Evolutionary conservation across 2,888 invertebrate species (phyloP).

Genomic region (Drosophila parthenogenetica): DNA sequence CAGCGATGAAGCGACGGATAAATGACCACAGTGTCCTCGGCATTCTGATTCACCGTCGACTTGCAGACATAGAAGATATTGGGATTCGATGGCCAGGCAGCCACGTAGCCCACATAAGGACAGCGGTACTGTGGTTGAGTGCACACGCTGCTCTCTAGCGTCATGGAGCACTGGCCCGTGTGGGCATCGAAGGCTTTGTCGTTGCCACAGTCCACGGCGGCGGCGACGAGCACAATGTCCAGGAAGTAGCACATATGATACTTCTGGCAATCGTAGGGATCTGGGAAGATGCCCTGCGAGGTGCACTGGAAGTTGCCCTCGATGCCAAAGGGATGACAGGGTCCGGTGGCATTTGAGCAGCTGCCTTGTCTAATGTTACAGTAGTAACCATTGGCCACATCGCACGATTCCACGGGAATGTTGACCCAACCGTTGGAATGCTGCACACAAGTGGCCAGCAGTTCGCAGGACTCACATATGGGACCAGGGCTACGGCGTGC

Average conservation of each 20-base stretch:
- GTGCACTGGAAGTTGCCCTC: conserved; percentile 84
- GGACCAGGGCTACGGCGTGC: conserved; percentile 81
- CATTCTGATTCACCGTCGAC: conserved; percentile 81
- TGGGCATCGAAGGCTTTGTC: conserved; percentile 82
- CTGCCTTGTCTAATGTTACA: conserved; percentile 80
- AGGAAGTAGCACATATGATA: conserved; percentile 85
- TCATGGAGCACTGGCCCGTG: conserved; percentile 82
- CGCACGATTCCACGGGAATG: conserved; percentile 84
- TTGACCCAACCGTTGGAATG: conserved; percentile 83
- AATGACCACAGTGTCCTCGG: conserved; percentile 76
- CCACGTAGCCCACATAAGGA: conserved; percentile 79
- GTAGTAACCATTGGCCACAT: conserved; percentile 82
- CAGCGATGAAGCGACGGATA: conserved; percentile 84
- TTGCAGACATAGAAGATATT: conserved; percentile 85
- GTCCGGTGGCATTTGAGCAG: conserved; percentile 83
- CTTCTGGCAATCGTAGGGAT: conserved; percentile 85
- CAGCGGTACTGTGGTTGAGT: conserved; percentile 80
- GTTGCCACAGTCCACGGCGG: conserved; percentile 82
- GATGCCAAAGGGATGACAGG: conserved; percentile 84
- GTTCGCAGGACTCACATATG: conserved; percentile 84
- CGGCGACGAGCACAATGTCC: conserved; percentile 82
- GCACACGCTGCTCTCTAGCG: conserved; percentile 75
- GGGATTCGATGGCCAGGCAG: conserved; percentile 82
- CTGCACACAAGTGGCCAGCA: conserved; percentile 83
- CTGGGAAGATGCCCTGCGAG: conserved; percentile 84